These are phyloP conservation scores for Cettia cetti DNA, from an alignment of 2,113 vertebrate species.

Conservation along the genomic window DNA sequence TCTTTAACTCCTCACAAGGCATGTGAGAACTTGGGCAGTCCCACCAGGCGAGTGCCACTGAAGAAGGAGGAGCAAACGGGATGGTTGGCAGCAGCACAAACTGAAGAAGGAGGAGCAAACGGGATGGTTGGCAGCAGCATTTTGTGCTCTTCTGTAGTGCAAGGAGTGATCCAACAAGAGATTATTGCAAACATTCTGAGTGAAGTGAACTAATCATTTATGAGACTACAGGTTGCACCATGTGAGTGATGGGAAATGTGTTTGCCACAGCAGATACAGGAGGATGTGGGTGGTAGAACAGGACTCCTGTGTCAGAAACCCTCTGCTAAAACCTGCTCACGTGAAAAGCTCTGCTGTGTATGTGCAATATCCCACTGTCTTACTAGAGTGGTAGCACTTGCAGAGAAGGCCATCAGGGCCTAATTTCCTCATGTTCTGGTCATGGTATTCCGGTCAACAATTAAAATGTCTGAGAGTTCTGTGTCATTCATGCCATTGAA, in stretches of 20 bases:
- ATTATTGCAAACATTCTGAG: neutral
- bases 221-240: neutral
- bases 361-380: neutral
- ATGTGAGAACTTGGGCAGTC: neutral
- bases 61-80: neutral
- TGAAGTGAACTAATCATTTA: neutral
- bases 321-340: neutral
- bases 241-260: rapidly evolving
- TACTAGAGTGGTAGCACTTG: neutral
- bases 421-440: neutral
- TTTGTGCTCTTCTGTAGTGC: neutral
- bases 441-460: neutral
- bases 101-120: neutral
- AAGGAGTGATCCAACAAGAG: neutral
- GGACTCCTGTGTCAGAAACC: neutral
- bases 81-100: neutral
- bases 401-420: neutral
- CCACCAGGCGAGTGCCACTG: neutral
- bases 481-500: neutral
- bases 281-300: neutral
- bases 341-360: neutral
- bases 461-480: neutral
- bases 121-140: neutral
- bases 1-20: neutral
- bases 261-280: neutral